Conservation (phyloP, 2,113 vertebrate species). For the Leiothrix lutea region DNA sequence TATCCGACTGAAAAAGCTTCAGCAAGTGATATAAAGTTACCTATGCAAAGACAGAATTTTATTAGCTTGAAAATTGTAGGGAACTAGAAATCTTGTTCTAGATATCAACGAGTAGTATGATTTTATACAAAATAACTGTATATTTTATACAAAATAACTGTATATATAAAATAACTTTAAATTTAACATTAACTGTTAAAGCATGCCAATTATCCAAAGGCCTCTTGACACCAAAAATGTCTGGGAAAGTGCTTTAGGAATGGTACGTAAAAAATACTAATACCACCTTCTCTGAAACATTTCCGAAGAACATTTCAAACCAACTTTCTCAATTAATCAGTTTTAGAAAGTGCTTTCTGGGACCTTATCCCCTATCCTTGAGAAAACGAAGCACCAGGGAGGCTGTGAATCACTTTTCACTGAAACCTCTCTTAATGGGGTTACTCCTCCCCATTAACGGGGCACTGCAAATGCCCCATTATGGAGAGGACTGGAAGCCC, state of each 20-base stretch:
- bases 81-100: not conserved
- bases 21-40: slow-evolving; percentile 96
- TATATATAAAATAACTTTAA: too few relatives aligned
- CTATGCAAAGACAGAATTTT: slow-evolving; percentile 66
- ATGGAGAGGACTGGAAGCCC: not conserved
- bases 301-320: not conserved
- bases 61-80: not conserved
- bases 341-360: not conserved
- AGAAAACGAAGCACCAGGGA: not conserved
- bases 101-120: not conserved
- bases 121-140: not conserved
- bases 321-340: not conserved
- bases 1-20: slow-evolving; percentile 97
- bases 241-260: not conserved
- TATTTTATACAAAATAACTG: not conserved
- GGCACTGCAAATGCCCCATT: not conserved
- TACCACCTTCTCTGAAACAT: not conserved
- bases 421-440: not conserved
- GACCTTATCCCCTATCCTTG: not conserved
- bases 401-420: not conserved
- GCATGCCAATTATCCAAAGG: not conserved
- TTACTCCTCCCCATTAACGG: not conserved
- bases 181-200: not conserved
- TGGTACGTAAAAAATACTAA: not conserved
- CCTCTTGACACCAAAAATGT: not conserved